Conservation (phyloP, 1,140 invertebrate species). For the Brevipalpus yothersi region DNA sequence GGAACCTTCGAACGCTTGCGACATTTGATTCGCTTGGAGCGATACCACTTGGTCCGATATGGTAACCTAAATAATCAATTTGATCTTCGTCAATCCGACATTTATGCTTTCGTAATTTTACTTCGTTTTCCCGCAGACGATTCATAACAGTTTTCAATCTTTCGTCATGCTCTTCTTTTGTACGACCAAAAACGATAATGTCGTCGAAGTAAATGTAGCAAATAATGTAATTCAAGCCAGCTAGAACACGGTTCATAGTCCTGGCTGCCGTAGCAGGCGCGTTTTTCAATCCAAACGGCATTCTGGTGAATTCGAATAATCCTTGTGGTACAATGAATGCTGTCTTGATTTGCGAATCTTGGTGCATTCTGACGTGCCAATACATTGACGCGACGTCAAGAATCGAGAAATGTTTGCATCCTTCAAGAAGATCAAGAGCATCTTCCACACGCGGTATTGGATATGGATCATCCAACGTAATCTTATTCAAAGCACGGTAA, state of each 20-base stretch:
- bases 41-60: background rate
- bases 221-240: background rate
- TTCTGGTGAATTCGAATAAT: constrained; percentile 5
- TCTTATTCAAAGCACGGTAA: constrained; percentile 7
- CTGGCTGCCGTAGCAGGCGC: constrained; percentile 12
- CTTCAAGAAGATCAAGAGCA: constrained; percentile 17
- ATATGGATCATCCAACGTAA: constrained; percentile 6
- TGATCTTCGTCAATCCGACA: constrained; percentile 1
- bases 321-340: constrained; percentile 1
- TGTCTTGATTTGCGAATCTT: constrained; percentile 12
- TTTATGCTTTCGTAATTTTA: constrained; percentile 13
- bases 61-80: background rate
- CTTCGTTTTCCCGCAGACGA: constrained; percentile 3
- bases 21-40: background rate
- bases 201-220: constrained; percentile 13
- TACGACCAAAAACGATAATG: constrained; percentile 4
- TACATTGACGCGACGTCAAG: constrained; percentile 18
- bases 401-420: background rate
- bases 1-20: background rate
- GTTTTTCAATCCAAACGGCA: constrained; percentile 11
- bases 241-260: constrained; percentile 9
- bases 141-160: constrained; percentile 12
- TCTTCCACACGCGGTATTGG: constrained; percentile 23
- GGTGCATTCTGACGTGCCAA: constrained; percentile 16
- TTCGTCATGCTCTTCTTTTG: constrained; percentile 8